A percentile compares a stretch with the other conserved stretches of the same genome.
Evolutionary conservation across 2,113 vertebrate species (phyloP).

Genomic region (Xyliphius kryptos): DNA sequence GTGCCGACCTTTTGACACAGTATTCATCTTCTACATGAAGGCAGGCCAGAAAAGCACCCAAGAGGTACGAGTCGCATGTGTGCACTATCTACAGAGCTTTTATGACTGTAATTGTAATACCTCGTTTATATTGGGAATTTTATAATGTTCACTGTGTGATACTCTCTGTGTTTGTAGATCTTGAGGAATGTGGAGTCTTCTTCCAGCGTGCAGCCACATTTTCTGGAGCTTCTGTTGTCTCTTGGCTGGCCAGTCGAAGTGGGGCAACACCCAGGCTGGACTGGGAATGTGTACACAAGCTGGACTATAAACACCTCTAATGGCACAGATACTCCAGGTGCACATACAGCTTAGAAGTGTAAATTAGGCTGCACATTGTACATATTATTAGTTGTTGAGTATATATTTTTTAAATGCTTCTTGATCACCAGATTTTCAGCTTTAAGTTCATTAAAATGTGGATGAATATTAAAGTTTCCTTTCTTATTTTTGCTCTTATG

Average conservation of each 20-base stretch:
- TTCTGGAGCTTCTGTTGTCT: constrained; percentile 83
- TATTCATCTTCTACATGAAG: constrained; percentile 89
- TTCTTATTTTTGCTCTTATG: constrained; percentile 26
- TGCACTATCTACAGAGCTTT: neutral
- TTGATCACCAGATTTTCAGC: too few relatives aligned
- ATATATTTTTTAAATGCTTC: too few relatives aligned
- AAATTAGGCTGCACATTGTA: too few relatives aligned
- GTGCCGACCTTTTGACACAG: constrained; percentile 80
- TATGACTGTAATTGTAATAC: too few relatives aligned
- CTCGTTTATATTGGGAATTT: too few relatives aligned
- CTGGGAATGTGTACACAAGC: constrained; percentile 79
- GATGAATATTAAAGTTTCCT: too few relatives aligned
- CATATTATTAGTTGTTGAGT: too few relatives aligned
- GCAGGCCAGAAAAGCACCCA: constrained; percentile 84
- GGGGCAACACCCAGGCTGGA: constrained; percentile 80
- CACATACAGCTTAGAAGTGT: constrained; percentile 1
- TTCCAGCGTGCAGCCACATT: constrained; percentile 73
- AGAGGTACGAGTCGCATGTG: constrained; percentile 76
- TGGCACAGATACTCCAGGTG: constrained; percentile 59
- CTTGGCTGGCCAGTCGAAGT: constrained; percentile 81
- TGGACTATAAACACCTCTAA: constrained; percentile 76
- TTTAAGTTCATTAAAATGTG: too few relatives aligned
- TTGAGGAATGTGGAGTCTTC: constrained; percentile 83
- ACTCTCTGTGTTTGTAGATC: constrained; percentile 67
- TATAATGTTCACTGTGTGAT: neutral